Conservation (phyloP, 2,113 vertebrate genomes). For the Pseudorasbora parva region DNA sequence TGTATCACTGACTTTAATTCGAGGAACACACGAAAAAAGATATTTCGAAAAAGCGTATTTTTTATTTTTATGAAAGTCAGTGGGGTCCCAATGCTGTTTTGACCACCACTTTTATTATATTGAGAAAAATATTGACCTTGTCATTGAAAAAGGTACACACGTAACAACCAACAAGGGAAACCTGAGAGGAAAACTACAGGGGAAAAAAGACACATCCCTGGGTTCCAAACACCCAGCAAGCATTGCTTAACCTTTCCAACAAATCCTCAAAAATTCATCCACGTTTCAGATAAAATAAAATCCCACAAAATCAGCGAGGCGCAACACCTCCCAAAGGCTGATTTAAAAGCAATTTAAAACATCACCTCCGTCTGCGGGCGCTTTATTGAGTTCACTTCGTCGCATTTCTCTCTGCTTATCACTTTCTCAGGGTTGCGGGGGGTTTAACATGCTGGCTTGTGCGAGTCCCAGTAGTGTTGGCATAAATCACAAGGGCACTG, state of each 20-base stretch:
- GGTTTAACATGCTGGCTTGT: conserved; percentile 10
- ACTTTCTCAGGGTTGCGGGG: conserved; percentile 9
- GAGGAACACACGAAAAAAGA: too few species aligned
- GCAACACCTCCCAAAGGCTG: conserved; percentile 21
- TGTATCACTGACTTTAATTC: too few species aligned
- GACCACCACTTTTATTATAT: too few species aligned
- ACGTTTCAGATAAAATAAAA: conserved; percentile 18
- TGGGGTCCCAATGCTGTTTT: too few species aligned
- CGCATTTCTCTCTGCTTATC: conserved; percentile 25
- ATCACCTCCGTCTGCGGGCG: conserved; percentile 15
- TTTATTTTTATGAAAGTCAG: too few species aligned
- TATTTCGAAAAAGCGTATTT: too few species aligned
- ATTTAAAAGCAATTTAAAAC: conserved; percentile 44
- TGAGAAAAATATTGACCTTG: not conserved
- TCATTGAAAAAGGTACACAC: not conserved
- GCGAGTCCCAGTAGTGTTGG: not conserved
- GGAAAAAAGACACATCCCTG: not conserved
- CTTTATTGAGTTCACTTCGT: conserved; percentile 39
- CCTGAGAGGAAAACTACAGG: not conserved
- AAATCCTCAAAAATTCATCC: conserved; percentile 24
- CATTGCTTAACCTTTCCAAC: conserved; percentile 15
- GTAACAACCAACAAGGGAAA: conserved; percentile 5
- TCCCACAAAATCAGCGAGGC: conserved; percentile 15
- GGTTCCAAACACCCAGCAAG: not conserved
- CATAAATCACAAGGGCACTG: conserved; percentile 39